Evolutionary conservation across 2,888 invertebrate genomes (phyloP).

Genomic region (Oscheius myriophilus): DNA sequence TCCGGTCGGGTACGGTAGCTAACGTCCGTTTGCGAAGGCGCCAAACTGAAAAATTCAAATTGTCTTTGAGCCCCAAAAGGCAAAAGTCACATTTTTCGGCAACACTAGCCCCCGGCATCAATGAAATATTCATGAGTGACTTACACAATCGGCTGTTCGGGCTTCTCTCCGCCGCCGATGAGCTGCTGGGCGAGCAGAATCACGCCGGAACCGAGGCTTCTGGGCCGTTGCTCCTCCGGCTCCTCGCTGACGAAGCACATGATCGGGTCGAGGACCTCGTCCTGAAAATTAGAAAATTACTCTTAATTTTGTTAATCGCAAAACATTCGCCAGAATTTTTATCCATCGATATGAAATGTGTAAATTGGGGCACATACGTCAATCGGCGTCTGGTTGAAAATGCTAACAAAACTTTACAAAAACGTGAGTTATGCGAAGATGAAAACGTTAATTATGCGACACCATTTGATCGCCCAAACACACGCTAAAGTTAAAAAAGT

Average conservation of each 20-base stretch:
- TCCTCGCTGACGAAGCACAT: constrained; percentile 54
- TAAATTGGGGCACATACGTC: too few relatives aligned
- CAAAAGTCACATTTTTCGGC: not conserved
- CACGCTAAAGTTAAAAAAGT: too few relatives aligned
- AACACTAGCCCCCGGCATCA: not conserved
- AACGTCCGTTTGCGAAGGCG: constrained; percentile 36
- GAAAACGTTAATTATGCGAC: too few relatives aligned
- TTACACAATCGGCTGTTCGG: constrained; percentile 19
- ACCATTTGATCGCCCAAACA: too few relatives aligned
- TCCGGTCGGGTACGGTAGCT: constrained; percentile 45
- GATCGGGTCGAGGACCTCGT: constrained; percentile 46
- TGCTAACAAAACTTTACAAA: too few relatives aligned
- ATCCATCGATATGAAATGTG: too few relatives aligned
- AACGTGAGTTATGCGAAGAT: too few relatives aligned
- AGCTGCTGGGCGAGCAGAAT: constrained; percentile 66
- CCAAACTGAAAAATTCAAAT: constrained; percentile 27
- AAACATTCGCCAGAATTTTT: not conserved
- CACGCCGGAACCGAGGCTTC: constrained; percentile 55
- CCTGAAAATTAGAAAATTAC: constrained; percentile 27
- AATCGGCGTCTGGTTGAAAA: too few relatives aligned
- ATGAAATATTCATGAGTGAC: not conserved
- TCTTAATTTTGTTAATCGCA: not conserved
- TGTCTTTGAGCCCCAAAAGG: not conserved
- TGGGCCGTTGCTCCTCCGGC: constrained; percentile 33
- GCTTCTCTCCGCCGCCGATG: constrained; percentile 44